Evolutionary conservation across 2,797 vertebrate genomes (phyloP), one percentile per base, ranked within the genome.

Genomic region (Lithobates sylvaticus): DNA sequence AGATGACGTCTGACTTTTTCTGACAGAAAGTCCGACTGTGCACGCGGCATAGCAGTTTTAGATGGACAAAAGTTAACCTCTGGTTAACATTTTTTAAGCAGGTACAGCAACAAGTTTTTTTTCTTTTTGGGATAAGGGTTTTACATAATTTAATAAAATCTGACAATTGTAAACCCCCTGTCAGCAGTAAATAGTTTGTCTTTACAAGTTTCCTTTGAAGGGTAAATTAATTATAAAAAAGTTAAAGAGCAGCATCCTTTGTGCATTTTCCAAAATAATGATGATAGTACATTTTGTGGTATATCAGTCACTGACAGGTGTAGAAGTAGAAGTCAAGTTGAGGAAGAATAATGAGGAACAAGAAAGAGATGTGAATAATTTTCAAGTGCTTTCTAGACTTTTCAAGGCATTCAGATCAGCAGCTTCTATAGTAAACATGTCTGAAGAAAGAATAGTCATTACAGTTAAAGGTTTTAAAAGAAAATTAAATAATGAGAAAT

Each of bases 401-500:
- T 64, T 27, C n/a, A 67, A 23, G 3, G 39, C 15, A 36, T 44
- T 44, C 3, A 47, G 18, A 10, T 65, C 23, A 29, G 26, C n/a
- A 27, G 23, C 6, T 80, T 32, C 21, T 69, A n/a, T 32, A 50
- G n/a, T 67, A 36, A 68, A 7, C 1, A 36, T 71, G 47, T 58
- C 61, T 65, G 32, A 34, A 69, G 18, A 5, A 47, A 44, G 27
- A 26, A 23, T 54, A 80, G 42, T 27, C 29, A 32, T 29, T 23
- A n/a, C 6, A 58, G 44, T 21, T 47, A 29, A 58, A 36, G 29
- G 68, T 54, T 9, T 47, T 15, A 54, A 50, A 68, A 44, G 50
- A 26, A 80, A 71, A 73, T 54, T 54, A 42, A n/a, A n/a, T 73
- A 73, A 10, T 71, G 27, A 81, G 27, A 81, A 13, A 61, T 21